Evolutionary conservation across 2,888 invertebrate species (phyloP).

Genomic region (Rhagophthalmus giganteus): DNA sequence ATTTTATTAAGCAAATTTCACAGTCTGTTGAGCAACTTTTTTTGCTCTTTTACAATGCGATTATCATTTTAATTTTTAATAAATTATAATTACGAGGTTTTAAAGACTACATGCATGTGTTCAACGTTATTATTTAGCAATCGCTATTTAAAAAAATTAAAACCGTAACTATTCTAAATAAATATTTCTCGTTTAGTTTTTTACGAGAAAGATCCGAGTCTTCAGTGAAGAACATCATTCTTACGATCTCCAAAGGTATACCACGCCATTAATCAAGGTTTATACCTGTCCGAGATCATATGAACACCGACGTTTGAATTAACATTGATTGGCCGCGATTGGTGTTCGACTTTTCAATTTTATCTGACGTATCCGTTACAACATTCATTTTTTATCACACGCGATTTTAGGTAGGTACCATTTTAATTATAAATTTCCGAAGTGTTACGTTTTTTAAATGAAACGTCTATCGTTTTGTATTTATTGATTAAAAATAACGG

Average conservation of each 20-base stretch:
- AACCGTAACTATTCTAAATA: too few species aligned
- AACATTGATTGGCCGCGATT: slow-evolving; percentile 53
- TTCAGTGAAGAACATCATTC: slow-evolving; percentile 9
- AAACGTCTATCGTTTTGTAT: too few species aligned
- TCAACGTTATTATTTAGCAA: neutral
- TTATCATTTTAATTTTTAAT: too few species aligned
- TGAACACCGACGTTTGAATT: slow-evolving; percentile 56
- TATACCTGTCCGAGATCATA: slow-evolving; percentile 53
- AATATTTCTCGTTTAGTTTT: neutral
- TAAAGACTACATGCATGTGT: neutral
- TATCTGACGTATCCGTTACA: slow-evolving; percentile 40
- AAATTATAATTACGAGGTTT: too few species aligned
- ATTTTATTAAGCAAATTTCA: too few species aligned
- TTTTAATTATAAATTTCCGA: too few species aligned
- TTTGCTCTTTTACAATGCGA: too few species aligned
- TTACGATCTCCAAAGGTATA: slow-evolving; percentile 38
- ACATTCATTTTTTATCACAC: slow-evolving; percentile 35
- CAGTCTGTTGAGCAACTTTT: too few species aligned
- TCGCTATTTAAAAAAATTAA: too few species aligned
- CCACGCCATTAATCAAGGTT: slow-evolving; percentile 50
- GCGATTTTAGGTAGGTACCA: too few species aligned
- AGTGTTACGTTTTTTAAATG: too few species aligned
- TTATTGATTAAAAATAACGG: too few species aligned
- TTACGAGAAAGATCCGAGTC: neutral
- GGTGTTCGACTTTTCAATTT: slow-evolving; percentile 44